Evolutionary conservation across 2,797 vertebrate genomes (phyloP).

Genomic region (Aselliscus stoliczkanus): DNA sequence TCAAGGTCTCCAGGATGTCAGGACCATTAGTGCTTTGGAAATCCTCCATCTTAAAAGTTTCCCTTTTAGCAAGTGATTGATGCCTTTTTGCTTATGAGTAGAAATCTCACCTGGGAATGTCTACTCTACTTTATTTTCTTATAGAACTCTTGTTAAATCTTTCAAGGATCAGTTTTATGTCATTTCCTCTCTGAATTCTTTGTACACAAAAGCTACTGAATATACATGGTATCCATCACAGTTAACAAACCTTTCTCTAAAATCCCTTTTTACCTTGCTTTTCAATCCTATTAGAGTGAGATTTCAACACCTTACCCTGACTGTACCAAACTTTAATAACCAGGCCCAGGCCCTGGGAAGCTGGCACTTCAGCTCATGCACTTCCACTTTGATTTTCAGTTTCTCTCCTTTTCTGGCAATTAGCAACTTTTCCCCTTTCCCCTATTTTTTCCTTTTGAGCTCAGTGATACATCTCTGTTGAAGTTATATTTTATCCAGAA

Average conservation of each 20-base stretch:
- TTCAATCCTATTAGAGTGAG: background rate
- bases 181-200: conserved; percentile 14
- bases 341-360: background rate
- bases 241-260: background rate
- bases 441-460: background rate
- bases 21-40: background rate
- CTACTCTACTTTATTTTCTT: conserved; percentile 2
- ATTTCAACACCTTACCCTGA: background rate
- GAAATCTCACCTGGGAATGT: background rate
- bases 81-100: background rate
- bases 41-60: background rate
- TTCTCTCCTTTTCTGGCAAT: background rate
- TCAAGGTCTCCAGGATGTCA: background rate
- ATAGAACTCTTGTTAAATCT: background rate
- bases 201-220: background rate
- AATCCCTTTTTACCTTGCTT: background rate
- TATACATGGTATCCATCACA: background rate
- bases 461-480: background rate
- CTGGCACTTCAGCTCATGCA: background rate
- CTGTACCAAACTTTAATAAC: background rate
- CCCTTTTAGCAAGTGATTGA: background rate
- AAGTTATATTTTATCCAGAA: background rate
- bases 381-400: background rate
- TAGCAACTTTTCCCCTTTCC: rapidly evolving
- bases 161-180: background rate